phyloP scores from a whole-genome alignment of 1,140 invertebrate genomes.

The Orussus abietinus region DNA sequence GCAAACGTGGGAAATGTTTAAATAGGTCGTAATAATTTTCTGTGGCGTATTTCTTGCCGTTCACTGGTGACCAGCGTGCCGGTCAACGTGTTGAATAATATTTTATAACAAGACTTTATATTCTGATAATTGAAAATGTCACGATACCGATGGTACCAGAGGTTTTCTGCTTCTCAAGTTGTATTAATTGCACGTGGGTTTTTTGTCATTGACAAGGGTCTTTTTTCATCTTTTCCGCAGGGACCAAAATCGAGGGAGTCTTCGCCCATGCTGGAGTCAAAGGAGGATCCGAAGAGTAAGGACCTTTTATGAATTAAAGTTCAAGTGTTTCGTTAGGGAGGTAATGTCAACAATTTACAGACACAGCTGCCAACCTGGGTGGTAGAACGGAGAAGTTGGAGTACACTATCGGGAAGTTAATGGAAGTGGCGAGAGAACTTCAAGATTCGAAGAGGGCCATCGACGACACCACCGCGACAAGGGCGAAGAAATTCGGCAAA shows the following conservation, averaged over 20 bases:
- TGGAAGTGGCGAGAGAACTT: conserved; percentile 45
- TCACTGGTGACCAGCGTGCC: too few relatives aligned
- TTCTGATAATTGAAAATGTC: too few relatives aligned
- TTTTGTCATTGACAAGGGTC: too few relatives aligned
- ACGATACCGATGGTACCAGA: too few relatives aligned
- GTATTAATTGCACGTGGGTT: too few relatives aligned
- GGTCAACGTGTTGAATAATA: too few relatives aligned
- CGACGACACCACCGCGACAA: conserved; percentile 31
- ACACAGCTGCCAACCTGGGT: too few relatives aligned
- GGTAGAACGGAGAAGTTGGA: conserved; percentile 46
- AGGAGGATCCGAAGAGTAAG: conserved; percentile 46
- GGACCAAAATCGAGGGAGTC: conserved; percentile 60
- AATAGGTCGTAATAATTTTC: conserved; percentile 6
- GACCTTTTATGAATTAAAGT: conserved; percentile 32
- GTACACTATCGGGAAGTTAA: conserved; percentile 46
- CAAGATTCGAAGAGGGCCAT: conserved; percentile 45
- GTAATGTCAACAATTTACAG: too few relatives aligned
- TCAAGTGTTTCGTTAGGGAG: too few relatives aligned
- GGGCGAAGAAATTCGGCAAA: conserved; percentile 44
- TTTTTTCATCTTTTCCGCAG: conserved; percentile 29
- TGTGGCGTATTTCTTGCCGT: too few relatives aligned
- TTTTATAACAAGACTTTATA: too few relatives aligned
- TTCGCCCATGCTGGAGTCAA: conserved; percentile 56
- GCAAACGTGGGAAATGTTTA: conserved; percentile 4
- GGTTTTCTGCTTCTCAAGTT: too few relatives aligned